phyloP scores from a whole-genome alignment of 1,140 invertebrate species.

The Acromyrmex echinatior region DNA sequence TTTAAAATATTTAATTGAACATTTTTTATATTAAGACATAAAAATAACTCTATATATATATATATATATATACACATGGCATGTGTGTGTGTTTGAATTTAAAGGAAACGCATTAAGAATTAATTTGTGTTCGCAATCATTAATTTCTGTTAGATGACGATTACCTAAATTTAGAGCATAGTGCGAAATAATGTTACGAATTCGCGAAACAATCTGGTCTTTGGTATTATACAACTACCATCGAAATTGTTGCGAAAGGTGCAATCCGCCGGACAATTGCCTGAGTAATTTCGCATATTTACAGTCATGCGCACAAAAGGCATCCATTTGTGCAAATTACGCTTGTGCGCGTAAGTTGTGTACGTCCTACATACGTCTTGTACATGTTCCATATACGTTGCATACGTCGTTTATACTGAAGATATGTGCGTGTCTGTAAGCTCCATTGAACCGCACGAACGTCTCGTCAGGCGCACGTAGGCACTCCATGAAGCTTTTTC shows the following conservation, averaged over 20 bases:
- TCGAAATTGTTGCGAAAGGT: conserved; percentile 61
- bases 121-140: not conserved
- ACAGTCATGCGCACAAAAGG: conserved; percentile 63
- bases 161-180: not conserved
- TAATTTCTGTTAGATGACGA: not conserved
- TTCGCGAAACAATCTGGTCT: conserved; percentile 27
- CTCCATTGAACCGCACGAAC: conserved; percentile 39
- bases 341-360: conserved; percentile 35
- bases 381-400: conserved; percentile 1
- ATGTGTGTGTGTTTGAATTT: not conserved
- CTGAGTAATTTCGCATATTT: conserved; percentile 70
- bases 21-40: not conserved
- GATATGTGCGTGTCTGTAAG: conserved; percentile 43
- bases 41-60: not conserved
- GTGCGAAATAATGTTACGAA: conserved; percentile 14
- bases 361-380: conserved; percentile 25
- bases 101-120: not conserved
- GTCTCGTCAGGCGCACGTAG: conserved; percentile 39
- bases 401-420: not conserved
- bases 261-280: conserved; percentile 62
- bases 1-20: not conserved
- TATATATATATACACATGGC: too few species aligned
- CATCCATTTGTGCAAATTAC: conserved; percentile 70
- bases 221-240: conserved; percentile 1
- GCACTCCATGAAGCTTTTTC: conserved; percentile 45